A percentile compares a stretch with the other conserved stretches of the same genome.
Evolutionary conservation across 2,888 invertebrate species (phyloP).

Genomic region (Tinea pellionella): DNA sequence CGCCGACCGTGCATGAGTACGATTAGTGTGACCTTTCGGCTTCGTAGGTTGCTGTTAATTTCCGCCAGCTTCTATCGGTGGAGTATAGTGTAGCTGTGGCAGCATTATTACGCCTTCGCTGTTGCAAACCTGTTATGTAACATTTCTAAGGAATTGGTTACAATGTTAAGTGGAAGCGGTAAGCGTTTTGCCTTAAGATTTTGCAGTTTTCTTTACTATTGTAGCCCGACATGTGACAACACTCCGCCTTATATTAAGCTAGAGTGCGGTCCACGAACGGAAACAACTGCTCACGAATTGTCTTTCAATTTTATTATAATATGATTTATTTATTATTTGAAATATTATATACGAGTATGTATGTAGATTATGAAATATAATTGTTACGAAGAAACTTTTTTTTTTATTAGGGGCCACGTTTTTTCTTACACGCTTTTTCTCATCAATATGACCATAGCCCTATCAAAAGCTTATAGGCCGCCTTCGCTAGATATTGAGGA

Average conservation of each 20-base stretch:
- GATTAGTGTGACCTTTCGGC: not conserved
- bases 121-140: conserved; percentile 58
- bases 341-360: no score
- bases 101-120: conserved; percentile 60
- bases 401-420: no score
- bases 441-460: conserved; percentile 9
- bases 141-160: conserved; percentile 22
- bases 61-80: conserved; percentile 59
- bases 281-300: no score
- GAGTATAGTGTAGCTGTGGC: conserved; percentile 34
- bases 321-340: no score
- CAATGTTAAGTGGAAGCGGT: not conserved
- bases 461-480: conserved; percentile 46
- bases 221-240: no score
- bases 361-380: no score
- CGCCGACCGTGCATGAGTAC: not conserved
- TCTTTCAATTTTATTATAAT: no score
- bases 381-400: no score
- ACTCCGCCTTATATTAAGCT: no score
- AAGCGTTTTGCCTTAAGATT: not conserved
- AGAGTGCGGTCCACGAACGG: no score
- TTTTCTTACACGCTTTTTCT: not conserved
- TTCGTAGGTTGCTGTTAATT: conserved; percentile 45
- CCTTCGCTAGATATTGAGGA: conserved; percentile 60
- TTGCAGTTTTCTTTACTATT: no score